A percentile compares a stretch with the other conserved stretches of the same genome.
Conservation (phyloP, 2,113 vertebrate species). For the Verasper variegatus region DNA sequence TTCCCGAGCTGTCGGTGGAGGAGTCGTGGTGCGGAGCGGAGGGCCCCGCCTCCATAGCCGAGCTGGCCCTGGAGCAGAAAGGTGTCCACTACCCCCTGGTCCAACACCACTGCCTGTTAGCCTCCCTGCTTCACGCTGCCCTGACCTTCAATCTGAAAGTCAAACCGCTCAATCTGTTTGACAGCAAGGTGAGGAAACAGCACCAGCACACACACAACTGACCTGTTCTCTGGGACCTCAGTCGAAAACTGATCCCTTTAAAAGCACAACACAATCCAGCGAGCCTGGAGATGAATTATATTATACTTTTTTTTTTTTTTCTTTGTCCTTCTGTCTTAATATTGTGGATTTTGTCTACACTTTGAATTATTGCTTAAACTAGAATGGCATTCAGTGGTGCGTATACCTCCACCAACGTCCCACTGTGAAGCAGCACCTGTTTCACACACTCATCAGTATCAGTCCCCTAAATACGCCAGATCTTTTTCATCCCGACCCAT, state of each 20-base stretch:
- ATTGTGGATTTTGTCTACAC: background rate
- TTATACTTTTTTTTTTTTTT: background rate
- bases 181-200: constrained; percentile 87
- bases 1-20: constrained; percentile 87
- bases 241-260: too few relatives aligned
- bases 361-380: too few relatives aligned
- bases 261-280: too few relatives aligned
- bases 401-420: too few relatives aligned
- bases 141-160: constrained; percentile 90
- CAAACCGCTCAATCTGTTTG: constrained; percentile 93
- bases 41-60: constrained; percentile 91
- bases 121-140: constrained; percentile 84
- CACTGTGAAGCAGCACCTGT: too few relatives aligned
- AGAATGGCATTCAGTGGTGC: too few relatives aligned
- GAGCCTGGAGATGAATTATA: too few relatives aligned
- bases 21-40: constrained; percentile 89
- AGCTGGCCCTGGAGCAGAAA: constrained; percentile 93
- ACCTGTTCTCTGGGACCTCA: too few relatives aligned
- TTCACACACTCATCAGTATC: too few relatives aligned
- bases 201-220: background rate
- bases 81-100: constrained; percentile 93
- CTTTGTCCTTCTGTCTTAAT: background rate
- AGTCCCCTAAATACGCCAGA: too few relatives aligned
- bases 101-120: constrained; percentile 92
- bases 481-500: too few relatives aligned